These are phyloP conservation scores for Rotaria sp. DNA, from an alignment of 2,888 invertebrate genomes.

Conservation along the genomic window DNA sequence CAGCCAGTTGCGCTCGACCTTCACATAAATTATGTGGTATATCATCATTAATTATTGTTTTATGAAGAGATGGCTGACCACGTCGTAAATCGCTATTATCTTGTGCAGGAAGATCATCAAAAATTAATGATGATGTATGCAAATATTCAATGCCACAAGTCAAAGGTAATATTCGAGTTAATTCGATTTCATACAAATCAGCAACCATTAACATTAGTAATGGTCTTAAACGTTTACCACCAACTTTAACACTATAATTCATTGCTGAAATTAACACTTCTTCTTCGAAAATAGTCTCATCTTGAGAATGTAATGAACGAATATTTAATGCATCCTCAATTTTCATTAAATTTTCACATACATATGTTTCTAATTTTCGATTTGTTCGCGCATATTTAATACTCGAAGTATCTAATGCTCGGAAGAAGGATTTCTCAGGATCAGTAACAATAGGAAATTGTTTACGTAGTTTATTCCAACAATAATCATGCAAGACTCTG, in stretches of 20 bases:
- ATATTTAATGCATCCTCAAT: neutral
- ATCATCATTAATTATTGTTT: slow-evolving; percentile 17
- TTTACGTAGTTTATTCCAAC: neutral
- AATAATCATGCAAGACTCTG: neutral
- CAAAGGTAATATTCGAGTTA: neutral
- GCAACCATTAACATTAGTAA: neutral
- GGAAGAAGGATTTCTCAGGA: slow-evolving; percentile 5
- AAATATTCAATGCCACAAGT: slow-evolving; percentile 17
- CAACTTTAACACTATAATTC: slow-evolving; percentile 13
- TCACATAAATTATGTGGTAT: neutral
- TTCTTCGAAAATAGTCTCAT: neutral
- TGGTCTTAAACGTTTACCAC: slow-evolving; percentile 30
- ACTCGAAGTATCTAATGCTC: neutral
- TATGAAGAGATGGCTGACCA: slow-evolving; percentile 15
- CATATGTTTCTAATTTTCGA: slow-evolving; percentile 18
- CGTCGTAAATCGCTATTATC: slow-evolving; percentile 33
- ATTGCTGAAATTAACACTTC: neutral
- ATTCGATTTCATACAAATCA: neutral
- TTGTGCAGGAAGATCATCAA: slow-evolving; percentile 26
- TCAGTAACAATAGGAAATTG: neutral
- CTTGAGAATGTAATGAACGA: neutral
- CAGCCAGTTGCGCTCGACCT: neutral
- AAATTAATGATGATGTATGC: slow-evolving; percentile 17
- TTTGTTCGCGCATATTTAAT: neutral
- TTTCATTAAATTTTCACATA: neutral